Evolutionary conservation across 2,113 vertebrate species (phyloP), one percentile per base, ranked within the genome.

Genomic region (Stercorarius parasiticus): DNA sequence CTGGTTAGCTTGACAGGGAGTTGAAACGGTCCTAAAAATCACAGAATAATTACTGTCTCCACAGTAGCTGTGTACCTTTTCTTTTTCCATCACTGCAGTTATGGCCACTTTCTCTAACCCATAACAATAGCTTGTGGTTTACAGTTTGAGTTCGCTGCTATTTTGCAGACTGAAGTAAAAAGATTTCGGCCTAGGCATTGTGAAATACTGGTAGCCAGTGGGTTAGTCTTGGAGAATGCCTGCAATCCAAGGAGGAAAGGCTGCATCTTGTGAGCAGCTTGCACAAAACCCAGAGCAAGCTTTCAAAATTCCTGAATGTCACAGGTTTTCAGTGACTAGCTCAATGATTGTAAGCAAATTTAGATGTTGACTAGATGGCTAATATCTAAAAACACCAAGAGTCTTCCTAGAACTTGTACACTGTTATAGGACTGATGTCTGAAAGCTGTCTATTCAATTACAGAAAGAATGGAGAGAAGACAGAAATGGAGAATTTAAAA

Each of bases 381-480:
- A 61, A 40, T 71, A 42, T 59, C 73, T 89, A 36, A 71, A 92
- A 94, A 6, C 64, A 56, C 18, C 18, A 32, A 55, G 64, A 62
- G 45, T 79, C 64, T 92, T 96, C 43, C 61, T 76, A 78, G 69
- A 79, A 49, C 40, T 87, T 82, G 45, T 58, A 40, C 9, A 0
- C 9, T 88, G 77, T 93, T 89, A 26, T 14, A 72, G 91, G 69
- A 76, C 49, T 90, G 86, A 72, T 53, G 40, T 74, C 88, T 97
- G 69, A 96, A 94, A 96, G 93, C 84, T 98, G 89, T 95, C 90
- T 95, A 10, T 95, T 88, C 56, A 70, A 92, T 86, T 98, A 80
- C 97, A 99, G 99, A 99, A 99, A 99, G 99, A 99, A 97, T 99
- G 99, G 99, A 98, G 99, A 98, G 99, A 99, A 99, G 99, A 99